These are phyloP conservation scores for Hydrophis major DNA, from an alignment of 2,797 vertebrate species.

Conservation along the genomic window DNA sequence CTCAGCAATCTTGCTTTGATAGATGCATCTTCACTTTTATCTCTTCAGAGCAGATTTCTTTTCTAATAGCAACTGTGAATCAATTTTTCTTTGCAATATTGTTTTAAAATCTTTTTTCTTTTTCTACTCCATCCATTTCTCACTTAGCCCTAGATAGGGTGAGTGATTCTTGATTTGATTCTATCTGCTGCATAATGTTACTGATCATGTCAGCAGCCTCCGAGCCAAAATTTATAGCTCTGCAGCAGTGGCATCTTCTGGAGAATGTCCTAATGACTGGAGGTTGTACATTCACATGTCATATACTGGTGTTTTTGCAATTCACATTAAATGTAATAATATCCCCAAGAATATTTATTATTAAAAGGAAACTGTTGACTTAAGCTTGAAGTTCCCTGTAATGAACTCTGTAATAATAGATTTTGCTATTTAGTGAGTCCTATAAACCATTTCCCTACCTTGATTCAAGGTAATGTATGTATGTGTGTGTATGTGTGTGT, in stretches of 20 bases:
- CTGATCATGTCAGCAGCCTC: not conserved
- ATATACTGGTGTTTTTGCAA: not conserved
- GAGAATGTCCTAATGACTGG: conserved; percentile 9
- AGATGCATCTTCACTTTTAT: conserved; percentile 29
- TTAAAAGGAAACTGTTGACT: not conserved
- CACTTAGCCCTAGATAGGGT: not conserved
- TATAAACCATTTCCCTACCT: not conserved
- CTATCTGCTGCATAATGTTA: not conserved
- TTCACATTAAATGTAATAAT: not conserved
- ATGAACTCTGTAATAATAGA: not conserved
- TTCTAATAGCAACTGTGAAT: conserved; percentile 42
- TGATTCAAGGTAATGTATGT: not conserved
- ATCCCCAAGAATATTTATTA: not conserved
- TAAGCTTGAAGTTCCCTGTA: conserved; percentile 35
- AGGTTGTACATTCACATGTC: conserved; percentile 7
- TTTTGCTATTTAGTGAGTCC: conserved; percentile 6
- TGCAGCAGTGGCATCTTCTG: conserved; percentile 13
- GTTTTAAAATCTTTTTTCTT: not conserved
- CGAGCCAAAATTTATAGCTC: conserved; percentile 3
- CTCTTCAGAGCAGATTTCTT: conserved; percentile 8
- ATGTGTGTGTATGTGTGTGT: too few relatives aligned
- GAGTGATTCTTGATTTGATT: not conserved
- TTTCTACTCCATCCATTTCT: conserved; percentile 11
- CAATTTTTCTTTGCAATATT: conserved; percentile 3
- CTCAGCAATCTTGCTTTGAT: not conserved